Base-by-base conservation (phyloP, 1,140 invertebrate species). In the Ditylenchus dipsaci region DNA sequence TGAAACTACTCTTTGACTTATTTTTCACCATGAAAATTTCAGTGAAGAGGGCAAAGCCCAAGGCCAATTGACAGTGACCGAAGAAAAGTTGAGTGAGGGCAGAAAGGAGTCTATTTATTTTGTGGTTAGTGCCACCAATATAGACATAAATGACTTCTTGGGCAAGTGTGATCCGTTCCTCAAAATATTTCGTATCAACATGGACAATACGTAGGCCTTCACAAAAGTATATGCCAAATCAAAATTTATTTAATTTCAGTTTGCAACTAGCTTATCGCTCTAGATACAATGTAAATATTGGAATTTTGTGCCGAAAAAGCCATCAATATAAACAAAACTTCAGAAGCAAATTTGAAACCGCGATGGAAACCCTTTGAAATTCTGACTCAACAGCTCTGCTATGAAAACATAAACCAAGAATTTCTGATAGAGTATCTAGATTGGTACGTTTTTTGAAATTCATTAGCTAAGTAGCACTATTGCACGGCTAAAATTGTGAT, bases 121-220 rank as follows among this genome's bases (percentile, higher is more conserved):
- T 60, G 71, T 78, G 30, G 56, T 68, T 26, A 68, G 56, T 53
- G 77, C 70, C 0, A 64, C 63, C 19, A 73, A 78, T 57, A 23
- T 78, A 21, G 77, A 86, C 68, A 79, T 84, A 61, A 61, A 87
- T 84, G 85, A 87, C 77, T 87, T 85, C 68, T 82, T 88, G 76
- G 85, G 86, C 21, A 86, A 86, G 78, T 87, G 85, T 33, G 86
- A 87, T 78, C 87, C 87, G 11, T 88, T 87, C 76, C 78, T 88
- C 57, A 87, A 87, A 74, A 84, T 88, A 63, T 84, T 78, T 33
- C 85, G 86, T 71, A 77, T 83, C 9, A 85, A 83, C 45, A 81
- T 85, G 64, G 86, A 86, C 78, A 77, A 83, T 9, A 75, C 72
- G 30, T 83, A 71, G 15, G 49, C 19, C 26, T 61, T 27, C 26